Conservation (phyloP, 2,888 invertebrate genomes). For the Ophion slaviceki region DNA sequence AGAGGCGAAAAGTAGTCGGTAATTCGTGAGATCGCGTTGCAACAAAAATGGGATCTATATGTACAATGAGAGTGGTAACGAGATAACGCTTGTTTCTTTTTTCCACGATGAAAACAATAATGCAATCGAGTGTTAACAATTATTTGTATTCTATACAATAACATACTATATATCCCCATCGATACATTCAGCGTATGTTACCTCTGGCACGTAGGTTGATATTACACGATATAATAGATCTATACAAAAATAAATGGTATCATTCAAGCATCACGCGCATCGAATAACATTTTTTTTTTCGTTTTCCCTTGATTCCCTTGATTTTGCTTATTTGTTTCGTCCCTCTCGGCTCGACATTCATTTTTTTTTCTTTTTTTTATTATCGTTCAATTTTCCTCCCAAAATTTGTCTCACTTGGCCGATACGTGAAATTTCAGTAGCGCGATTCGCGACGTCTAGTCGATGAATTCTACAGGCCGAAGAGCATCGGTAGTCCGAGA, state of each 20-base stretch:
- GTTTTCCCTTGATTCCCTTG: constrained; percentile 55
- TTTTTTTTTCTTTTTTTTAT: background rate
- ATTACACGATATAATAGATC: constrained; percentile 79
- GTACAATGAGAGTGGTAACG: constrained; percentile 48
- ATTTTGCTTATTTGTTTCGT: constrained; percentile 28
- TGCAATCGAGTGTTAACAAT: constrained; percentile 66
- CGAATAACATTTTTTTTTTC: constrained; percentile 56
- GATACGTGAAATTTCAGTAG: constrained; percentile 37
- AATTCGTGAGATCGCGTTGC: constrained; percentile 36
- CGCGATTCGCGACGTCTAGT: constrained; percentile 36
- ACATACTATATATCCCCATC: constrained; percentile 69
- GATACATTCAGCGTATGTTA: constrained; percentile 69
- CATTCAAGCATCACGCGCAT: constrained; percentile 75
- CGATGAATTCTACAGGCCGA: constrained; percentile 58
- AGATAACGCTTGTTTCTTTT: background rate
- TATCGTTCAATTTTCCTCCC: background rate
- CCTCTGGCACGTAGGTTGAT: constrained; percentile 80
- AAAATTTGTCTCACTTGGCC: constrained; percentile 28
- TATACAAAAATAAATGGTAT: constrained; percentile 82
- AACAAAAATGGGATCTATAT: constrained; percentile 35
- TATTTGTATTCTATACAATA: constrained; percentile 72
- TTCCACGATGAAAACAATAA: constrained; percentile 22
- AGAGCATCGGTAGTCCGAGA: constrained; percentile 51
- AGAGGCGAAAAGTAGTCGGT: constrained; percentile 23
- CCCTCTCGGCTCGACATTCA: background rate